Conservation (phyloP, 2,888 invertebrate genomes). For the Dasysyrphus tricinctus region DNA sequence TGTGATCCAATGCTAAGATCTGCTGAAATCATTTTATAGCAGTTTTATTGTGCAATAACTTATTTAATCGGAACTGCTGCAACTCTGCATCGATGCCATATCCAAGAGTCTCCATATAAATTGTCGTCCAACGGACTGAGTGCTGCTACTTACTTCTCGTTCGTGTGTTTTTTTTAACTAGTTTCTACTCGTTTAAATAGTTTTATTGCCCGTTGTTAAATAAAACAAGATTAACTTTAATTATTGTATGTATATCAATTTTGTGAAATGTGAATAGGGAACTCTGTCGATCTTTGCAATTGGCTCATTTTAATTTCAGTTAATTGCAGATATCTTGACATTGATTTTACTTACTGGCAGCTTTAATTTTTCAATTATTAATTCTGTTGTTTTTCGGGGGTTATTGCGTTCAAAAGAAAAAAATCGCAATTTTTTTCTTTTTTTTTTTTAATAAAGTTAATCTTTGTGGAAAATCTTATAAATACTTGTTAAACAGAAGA, state of each 20-base stretch:
- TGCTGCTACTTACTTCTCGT: conserved; percentile 67
- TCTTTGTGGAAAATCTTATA: conserved; percentile 42
- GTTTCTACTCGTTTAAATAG: conserved; percentile 57
- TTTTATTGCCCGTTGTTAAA: conserved; percentile 47
- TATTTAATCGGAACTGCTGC: conserved; percentile 17
- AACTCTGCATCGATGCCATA: conserved; percentile 68
- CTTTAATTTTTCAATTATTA: conserved; percentile 19
- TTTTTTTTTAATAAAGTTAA: conserved; percentile 39
- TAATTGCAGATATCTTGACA: conserved; percentile 9
- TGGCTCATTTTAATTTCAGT: background rate
- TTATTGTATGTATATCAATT: conserved; percentile 19
- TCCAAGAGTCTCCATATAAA: conserved; percentile 69
- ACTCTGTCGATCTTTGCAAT: conserved; percentile 13
- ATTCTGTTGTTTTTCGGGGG: conserved; percentile 72
- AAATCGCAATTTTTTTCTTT: conserved; percentile 5
- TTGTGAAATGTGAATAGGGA: conserved; percentile 14
- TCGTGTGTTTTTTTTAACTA: conserved; percentile 64
- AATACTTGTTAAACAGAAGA: conserved; percentile 43
- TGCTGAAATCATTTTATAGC: conserved; percentile 83
- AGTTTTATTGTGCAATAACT: conserved; percentile 61
- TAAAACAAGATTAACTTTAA: conserved; percentile 56
- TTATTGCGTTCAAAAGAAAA: conserved; percentile 34
- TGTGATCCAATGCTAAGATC: conserved; percentile 82
- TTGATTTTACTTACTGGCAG: background rate
- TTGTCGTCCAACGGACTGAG: conserved; percentile 73